Conservation (phyloP, 2,888 invertebrate genomes). For the Himalopsyche kuldschensis region DNA sequence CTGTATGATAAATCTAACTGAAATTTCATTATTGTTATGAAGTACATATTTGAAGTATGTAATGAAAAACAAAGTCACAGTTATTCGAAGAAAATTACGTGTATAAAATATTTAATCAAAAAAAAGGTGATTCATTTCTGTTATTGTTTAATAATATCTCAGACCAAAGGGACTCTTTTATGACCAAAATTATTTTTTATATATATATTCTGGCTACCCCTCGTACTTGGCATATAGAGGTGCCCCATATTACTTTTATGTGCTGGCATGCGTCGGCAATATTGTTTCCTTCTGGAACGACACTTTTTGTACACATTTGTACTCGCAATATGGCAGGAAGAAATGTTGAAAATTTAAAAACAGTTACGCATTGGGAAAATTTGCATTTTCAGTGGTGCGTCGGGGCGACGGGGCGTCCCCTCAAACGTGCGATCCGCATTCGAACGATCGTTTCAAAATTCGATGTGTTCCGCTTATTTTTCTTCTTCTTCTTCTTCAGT, state of each 20-base stretch:
- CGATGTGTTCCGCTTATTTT: not conserved
- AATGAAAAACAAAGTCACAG: no score
- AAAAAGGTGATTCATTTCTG: no score
- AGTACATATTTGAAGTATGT: no score
- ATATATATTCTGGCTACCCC: not conserved
- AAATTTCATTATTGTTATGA: no score
- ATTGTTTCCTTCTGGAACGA: slow-evolving; percentile 29
- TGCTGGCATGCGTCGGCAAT: slow-evolving; percentile 32
- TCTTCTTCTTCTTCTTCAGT: not conserved
- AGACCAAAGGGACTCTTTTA: not conserved
- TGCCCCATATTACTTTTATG: slow-evolving; percentile 30
- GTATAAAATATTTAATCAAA: no score
- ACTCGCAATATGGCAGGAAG: not conserved
- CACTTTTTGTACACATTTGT: not conserved
- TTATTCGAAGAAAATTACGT: no score
- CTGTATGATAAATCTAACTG: no score
- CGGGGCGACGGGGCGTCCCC: not conserved
- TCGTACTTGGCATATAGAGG: not conserved
- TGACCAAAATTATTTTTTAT: not conserved
- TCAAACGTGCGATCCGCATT: not conserved
- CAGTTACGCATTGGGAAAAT: slow-evolving; percentile 35
- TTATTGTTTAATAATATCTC: no score
- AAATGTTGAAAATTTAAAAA: slow-evolving; percentile 34
- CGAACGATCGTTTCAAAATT: not conserved
- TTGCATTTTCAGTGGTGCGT: slow-evolving; percentile 22